Percentiles rank a stretch among this genome's conserved stretches.
Evolutionary conservation across 2,113 vertebrate species (phyloP).

Genomic region (Ginglymostoma cirratum): DNA sequence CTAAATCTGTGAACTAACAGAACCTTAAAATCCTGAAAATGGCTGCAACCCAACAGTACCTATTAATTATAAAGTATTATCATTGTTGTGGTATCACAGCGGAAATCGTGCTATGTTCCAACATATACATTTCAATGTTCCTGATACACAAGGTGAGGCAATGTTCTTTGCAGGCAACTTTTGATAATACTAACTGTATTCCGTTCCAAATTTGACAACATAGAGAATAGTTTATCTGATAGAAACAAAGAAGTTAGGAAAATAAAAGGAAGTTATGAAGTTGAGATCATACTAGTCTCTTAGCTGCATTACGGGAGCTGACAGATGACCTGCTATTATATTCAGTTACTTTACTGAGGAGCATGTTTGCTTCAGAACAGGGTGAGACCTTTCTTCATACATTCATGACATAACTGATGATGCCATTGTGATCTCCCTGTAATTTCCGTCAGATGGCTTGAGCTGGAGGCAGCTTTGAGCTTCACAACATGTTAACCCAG

Average conservation of each 20-base stretch:
- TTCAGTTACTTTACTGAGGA: not conserved
- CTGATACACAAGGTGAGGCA: too few relatives aligned
- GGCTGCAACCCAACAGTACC: not conserved
- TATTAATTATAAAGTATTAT: not conserved
- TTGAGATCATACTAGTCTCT: not conserved
- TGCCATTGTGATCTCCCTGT: too few relatives aligned
- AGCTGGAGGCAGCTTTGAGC: not conserved
- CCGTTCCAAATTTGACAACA: not conserved
- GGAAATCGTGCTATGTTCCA: not conserved
- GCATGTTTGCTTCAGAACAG: not conserved
- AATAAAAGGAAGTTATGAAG: not conserved
- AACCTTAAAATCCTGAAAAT: not conserved
- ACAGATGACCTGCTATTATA: not conserved
- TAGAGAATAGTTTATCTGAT: too few relatives aligned
- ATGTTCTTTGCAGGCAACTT: not conserved
- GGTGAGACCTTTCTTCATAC: not conserved
- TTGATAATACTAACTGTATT: not conserved
- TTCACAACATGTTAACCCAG: not conserved
- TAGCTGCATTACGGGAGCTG: not conserved
- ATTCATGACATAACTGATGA: not conserved
- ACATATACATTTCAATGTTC: not conserved
- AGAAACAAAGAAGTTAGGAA: not conserved
- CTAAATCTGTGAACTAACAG: not conserved
- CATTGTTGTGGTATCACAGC: not conserved
- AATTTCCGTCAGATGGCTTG: not conserved